phyloP scores from a whole-genome alignment of 1,140 invertebrate species.

The Aleiodes sp. region DNA sequence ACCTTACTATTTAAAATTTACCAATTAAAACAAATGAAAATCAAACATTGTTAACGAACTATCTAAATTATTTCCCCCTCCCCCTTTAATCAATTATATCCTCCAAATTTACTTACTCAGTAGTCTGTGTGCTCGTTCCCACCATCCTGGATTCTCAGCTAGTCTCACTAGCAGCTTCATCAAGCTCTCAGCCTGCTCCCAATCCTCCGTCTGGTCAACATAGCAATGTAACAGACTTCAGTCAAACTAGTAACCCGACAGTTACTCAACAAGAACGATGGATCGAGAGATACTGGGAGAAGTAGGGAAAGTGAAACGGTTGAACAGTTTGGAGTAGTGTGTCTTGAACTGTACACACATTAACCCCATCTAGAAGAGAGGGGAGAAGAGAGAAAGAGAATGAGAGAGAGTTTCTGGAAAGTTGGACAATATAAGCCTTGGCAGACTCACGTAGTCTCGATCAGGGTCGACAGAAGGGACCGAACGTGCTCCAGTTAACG shows the following conservation, averaged over 20 bases:
- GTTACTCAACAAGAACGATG: background rate
- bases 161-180: slow-evolving; percentile 50
- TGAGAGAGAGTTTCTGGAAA: background rate
- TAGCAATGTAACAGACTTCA: slow-evolving; percentile 25
- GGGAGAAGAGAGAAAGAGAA: too few species aligned
- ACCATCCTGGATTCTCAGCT: slow-evolving; percentile 47
- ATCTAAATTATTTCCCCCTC: too few species aligned
- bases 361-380: background rate
- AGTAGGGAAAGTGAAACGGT: background rate
- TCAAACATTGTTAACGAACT: background rate
- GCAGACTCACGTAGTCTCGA: slow-evolving; percentile 7
- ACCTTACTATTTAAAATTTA: too few species aligned
- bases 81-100: background rate
- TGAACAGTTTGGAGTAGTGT: background rate
- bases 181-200: slow-evolving; percentile 46
- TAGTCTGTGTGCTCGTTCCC: slow-evolving; percentile 49
- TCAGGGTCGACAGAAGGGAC: slow-evolving; percentile 16
- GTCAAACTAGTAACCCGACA: slow-evolving; percentile 17
- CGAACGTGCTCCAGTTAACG: slow-evolving; percentile 2
- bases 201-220: slow-evolving; percentile 47
- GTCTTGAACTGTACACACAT: slow-evolving; percentile 16
- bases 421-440: slow-evolving; percentile 4
- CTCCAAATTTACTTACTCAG: slow-evolving; percentile 49
- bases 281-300: background rate
- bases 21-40: too few species aligned